Evolutionary conservation across 2,888 invertebrate species (phyloP), one percentile per base, ranked within the genome.

Genomic region (Agrochola macilenta): DNA sequence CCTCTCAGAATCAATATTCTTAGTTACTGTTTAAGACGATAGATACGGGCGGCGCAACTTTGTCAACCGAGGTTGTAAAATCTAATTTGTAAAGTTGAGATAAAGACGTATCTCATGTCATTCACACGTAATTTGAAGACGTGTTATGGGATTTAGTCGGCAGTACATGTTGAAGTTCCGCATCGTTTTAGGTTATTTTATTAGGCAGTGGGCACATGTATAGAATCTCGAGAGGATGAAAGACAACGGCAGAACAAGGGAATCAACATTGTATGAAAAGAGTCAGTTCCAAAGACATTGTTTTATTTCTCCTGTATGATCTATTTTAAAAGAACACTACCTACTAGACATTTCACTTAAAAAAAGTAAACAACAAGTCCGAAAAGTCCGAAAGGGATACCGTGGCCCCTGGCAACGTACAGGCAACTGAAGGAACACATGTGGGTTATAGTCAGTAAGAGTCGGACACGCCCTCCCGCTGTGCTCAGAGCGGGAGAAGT

Each of bases 1-100:
- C 84, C 77, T 77, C 78, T 82, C 79, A 78, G 87, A 90, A 90
- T 90, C 89, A 91, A 91, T 91, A 90, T 86, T 89, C 86, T 82
- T 88, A 88, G 89, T 88, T 89, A 86, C 84, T 80, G 79, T 73
- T 84, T 76, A 79, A 81, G 84, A 81, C 75, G 78, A 57, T 49
- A 82, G 83, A 87, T 85, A 80, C 81, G 76, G 71, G 58, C 9
- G 57, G 61, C 69, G 43, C 35, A 83, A 79, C 81, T 85, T 78
- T 63, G 70, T 54, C 46, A 63, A 63, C 23, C 12, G 73, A 58
- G 39, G 64, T 35, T 78, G 79, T 79, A 74, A 86, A 84, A 84
- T 78, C 76, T 78, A 79, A 83, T 82, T 82, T 76, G 58, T 78
- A 68, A 88, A 87, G 83, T 88, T 88, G n/a, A 52, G 66, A 70